Percentiles rank a stretch among this genome's conserved stretches.
Evolutionary conservation across 2,888 invertebrate species (phyloP).

Genomic region (Oscheius onirici): DNA sequence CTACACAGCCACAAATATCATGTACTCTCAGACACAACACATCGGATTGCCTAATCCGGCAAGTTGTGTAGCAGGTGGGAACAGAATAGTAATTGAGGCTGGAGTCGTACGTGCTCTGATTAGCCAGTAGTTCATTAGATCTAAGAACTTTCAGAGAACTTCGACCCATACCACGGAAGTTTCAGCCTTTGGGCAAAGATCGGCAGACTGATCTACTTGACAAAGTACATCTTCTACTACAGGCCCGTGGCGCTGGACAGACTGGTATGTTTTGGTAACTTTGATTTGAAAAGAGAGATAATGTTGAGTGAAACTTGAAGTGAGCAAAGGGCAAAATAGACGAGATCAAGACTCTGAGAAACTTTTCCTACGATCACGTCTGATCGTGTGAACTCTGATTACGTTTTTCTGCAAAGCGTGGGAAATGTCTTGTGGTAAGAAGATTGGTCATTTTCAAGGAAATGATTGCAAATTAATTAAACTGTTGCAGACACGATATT

Average conservation of each 20-base stretch:
- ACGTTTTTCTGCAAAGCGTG: too few relatives aligned
- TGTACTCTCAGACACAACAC: slow-evolving; percentile 8
- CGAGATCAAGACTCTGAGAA: neutral
- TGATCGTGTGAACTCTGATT: too few relatives aligned
- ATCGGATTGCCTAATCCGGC: slow-evolving; percentile 27
- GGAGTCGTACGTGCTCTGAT: too few relatives aligned
- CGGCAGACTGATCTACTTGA: slow-evolving; percentile 3
- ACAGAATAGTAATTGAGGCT: neutral
- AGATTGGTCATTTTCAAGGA: too few relatives aligned
- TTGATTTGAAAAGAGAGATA: neutral
- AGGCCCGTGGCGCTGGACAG: slow-evolving; percentile 8
- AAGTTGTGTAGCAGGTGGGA: slow-evolving; percentile 27
- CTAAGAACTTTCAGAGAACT: slow-evolving; percentile 8
- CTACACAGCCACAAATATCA: slow-evolving; percentile 30
- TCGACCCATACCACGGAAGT: slow-evolving; percentile 16
- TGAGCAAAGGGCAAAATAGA: neutral
- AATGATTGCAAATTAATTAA: too few relatives aligned
- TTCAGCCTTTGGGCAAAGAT: slow-evolving; percentile 15
- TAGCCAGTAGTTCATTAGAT: neutral
- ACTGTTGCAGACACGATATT: slow-evolving; percentile 11
- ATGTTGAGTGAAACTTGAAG: too few relatives aligned
- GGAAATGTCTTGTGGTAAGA: too few relatives aligned
- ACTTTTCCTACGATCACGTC: neutral
- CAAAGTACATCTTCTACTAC: slow-evolving; percentile 5
- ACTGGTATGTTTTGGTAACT: slow-evolving; percentile 2